phyloP scores from a whole-genome alignment of 2,113 vertebrate species.

The Rhineura floridana region DNA sequence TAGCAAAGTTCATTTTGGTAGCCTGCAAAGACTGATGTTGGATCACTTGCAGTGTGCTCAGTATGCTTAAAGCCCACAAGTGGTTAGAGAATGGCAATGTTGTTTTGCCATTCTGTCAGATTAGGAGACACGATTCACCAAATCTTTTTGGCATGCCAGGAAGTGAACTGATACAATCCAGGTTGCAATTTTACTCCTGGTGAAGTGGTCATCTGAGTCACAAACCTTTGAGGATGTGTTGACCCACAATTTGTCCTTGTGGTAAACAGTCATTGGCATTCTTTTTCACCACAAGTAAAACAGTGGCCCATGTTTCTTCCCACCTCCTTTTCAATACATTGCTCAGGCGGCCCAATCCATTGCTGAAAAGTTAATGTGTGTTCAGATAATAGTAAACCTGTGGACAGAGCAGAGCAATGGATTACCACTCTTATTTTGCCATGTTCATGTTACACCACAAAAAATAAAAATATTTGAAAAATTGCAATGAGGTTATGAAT shows the following conservation, averaged over 20 bases:
- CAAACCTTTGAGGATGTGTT: not conserved
- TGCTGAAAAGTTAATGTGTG: not conserved
- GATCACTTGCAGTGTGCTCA: not conserved
- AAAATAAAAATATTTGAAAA: not conserved
- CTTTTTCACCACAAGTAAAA: not conserved
- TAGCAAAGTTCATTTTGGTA: not conserved
- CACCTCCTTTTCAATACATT: not conserved
- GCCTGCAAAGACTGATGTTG: not conserved
- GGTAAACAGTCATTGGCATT: not conserved
- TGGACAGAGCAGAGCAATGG: not conserved
- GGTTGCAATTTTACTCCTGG: not conserved
- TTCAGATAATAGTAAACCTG: not conserved
- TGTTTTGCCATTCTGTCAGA: not conserved
- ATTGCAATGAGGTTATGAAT: not conserved
- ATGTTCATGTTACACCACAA: not conserved
- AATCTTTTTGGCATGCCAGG: not conserved
- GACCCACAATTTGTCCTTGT: not conserved
- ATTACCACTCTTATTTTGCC: not conserved
- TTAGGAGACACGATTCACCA: not conserved
- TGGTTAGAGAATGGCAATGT: not conserved
- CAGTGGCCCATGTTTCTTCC: too few relatives aligned
- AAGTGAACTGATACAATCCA: not conserved
- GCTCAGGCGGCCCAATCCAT: not conserved
- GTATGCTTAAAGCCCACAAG: not conserved
- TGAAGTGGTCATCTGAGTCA: not conserved